These are phyloP conservation scores for Actinia equina DNA, from an alignment of 64 coral and sea anemone genomes.

Conservation along the genomic window DNA sequence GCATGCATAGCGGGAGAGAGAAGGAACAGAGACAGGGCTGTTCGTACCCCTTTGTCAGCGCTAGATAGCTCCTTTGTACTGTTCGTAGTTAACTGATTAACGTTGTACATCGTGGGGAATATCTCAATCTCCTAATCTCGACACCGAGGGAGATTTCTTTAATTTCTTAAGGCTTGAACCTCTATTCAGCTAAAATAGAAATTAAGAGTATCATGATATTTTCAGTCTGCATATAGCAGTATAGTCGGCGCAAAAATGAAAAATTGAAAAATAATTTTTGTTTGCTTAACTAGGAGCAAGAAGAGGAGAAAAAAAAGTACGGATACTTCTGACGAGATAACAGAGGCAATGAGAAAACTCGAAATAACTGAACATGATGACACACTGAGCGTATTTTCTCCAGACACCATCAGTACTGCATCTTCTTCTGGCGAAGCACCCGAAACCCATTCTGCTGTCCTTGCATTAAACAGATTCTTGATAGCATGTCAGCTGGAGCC, in stretches of 20 bases:
- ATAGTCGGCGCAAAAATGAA: not conserved
- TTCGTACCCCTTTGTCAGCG: not conserved
- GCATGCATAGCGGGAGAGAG: not conserved
- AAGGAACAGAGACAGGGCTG: not conserved
- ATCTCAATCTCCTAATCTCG: too few relatives aligned
- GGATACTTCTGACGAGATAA: too few relatives aligned
- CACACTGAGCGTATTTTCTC: constrained; percentile 4
- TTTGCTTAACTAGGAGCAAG: not conserved
- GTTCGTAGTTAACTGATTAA: not conserved
- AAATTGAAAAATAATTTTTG: not conserved
- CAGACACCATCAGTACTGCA: too few relatives aligned
- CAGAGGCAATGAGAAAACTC: constrained; percentile 3
- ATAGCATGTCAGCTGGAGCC: too few relatives aligned
- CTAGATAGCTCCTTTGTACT: not conserved
- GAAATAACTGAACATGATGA: constrained; percentile 13
- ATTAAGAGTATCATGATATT: too few relatives aligned
- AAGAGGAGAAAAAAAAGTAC: constrained; percentile 22
- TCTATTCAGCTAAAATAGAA: too few relatives aligned
- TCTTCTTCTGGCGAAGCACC: too few relatives aligned
- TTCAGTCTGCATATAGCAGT: not conserved
- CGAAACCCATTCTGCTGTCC: too few relatives aligned
- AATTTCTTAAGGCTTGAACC: not conserved
- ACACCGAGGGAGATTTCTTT: too few relatives aligned
- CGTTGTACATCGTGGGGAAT: too few relatives aligned
- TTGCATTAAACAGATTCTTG: too few relatives aligned